These are phyloP conservation scores for Limnodromus scolopaceus DNA, from an alignment of 2,797 vertebrate species.

Conservation along the genomic window DNA sequence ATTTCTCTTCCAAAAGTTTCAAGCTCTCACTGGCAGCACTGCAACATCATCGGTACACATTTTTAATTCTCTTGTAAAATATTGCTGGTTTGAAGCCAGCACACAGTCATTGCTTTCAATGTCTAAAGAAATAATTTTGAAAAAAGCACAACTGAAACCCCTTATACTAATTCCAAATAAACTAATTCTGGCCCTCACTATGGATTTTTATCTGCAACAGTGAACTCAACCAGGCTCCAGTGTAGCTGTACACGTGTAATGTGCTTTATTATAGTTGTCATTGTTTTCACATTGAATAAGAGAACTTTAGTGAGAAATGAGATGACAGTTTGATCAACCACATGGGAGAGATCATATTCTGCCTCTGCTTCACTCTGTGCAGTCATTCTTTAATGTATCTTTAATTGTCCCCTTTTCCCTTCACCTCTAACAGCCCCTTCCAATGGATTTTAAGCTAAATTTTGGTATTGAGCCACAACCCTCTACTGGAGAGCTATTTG, in stretches of 20 bases:
- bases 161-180: background rate
- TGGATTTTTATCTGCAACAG: background rate
- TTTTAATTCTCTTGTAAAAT: constrained; percentile 24
- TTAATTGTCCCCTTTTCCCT: background rate
- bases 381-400: background rate
- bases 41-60: background rate
- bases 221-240: background rate
- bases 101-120: background rate
- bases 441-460: background rate
- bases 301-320: background rate
- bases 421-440: background rate
- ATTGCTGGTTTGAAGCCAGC: background rate
- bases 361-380: background rate
- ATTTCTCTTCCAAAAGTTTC: constrained; percentile 1
- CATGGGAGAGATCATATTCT: background rate
- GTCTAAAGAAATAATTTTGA: background rate
- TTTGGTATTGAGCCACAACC: background rate
- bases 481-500: background rate
- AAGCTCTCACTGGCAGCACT: background rate
- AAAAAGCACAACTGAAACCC: background rate
- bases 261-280: background rate
- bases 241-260: background rate
- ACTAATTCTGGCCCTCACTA: background rate
- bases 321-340: background rate
- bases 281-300: background rate